Percentiles rank a stretch among this genome's conserved stretches.
Evolutionary conservation across 2,113 vertebrate genomes (phyloP).

Genomic region (Saguinus midas): DNA sequence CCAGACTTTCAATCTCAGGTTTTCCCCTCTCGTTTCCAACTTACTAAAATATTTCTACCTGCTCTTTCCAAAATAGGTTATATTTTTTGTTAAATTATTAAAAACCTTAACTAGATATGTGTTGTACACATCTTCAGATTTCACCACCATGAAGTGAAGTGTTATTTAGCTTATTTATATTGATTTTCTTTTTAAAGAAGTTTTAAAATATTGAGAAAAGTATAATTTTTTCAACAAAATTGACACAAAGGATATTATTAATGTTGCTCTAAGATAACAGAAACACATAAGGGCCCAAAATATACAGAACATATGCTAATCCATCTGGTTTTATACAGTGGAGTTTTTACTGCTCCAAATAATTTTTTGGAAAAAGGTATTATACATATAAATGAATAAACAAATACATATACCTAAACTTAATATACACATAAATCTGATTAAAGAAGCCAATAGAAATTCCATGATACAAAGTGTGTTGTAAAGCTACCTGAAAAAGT

Average conservation of each 20-base stretch:
- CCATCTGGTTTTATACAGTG: not conserved
- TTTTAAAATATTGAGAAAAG: slow-evolving; percentile 62
- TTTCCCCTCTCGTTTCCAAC: not conserved
- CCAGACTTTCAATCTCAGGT: not conserved
- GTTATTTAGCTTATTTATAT: slow-evolving; percentile 43
- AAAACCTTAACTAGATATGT: not conserved
- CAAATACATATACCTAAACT: not conserved
- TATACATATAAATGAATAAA: not conserved
- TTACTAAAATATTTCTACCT: slow-evolving; percentile 6
- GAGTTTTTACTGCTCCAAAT: not conserved
- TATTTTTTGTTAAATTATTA: not conserved
- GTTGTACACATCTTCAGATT: not conserved
- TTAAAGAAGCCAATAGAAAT: not conserved
- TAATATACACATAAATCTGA: not conserved
- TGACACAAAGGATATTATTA: slow-evolving; percentile 61
- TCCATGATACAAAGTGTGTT: not conserved
- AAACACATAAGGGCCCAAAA: slow-evolving; percentile 33
- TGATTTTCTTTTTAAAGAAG: not conserved
- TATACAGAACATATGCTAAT: slow-evolving; percentile 49
- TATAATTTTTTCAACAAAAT: slow-evolving; percentile 66
- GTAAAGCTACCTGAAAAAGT: not conserved
- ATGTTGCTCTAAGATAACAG: slow-evolving; percentile 63
- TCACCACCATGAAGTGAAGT: slow-evolving; percentile 7
- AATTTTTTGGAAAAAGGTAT: not conserved
- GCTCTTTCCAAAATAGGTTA: not conserved